These are phyloP conservation scores for Galemys pyrenaicus DNA, from an alignment of 2,113 vertebrate genomes.

Conservation along the genomic window DNA sequence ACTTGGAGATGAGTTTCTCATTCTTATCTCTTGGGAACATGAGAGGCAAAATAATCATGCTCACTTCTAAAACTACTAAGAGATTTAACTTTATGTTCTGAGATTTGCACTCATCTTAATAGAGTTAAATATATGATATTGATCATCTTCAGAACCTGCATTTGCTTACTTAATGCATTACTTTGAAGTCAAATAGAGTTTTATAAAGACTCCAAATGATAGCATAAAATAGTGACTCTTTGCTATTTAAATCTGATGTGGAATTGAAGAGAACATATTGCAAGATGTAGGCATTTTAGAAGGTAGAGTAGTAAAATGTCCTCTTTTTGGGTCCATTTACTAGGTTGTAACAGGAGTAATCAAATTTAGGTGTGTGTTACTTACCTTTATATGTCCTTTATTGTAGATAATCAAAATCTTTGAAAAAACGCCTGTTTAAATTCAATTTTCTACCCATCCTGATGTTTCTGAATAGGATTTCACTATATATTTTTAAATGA, in stretches of 20 bases:
- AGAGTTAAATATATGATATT: background rate
- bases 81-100: slow-evolving; percentile 12
- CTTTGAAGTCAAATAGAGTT: background rate
- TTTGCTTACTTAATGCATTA: slow-evolving; percentile 27
- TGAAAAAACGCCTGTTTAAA: slow-evolving; percentile 1
- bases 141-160: background rate
- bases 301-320: background rate
- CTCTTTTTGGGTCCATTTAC: background rate
- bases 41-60: slow-evolving; percentile 14
- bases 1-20: slow-evolving; percentile 31
- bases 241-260: background rate
- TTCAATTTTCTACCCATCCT: background rate
- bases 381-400: background rate
- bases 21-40: slow-evolving; percentile 15
- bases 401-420: background rate
- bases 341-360: background rate
- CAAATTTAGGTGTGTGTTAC: background rate
- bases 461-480: background rate
- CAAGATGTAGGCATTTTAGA: background rate
- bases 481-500: slow-evolving; percentile 7
- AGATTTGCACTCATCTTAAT: background rate
- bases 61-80: background rate
- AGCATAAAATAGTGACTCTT: background rate
- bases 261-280: background rate
- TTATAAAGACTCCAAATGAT: slow-evolving; percentile 28